Evolutionary conservation across 2,113 vertebrate genomes (phyloP).

Genomic region (Podarcis muralis): DNA sequence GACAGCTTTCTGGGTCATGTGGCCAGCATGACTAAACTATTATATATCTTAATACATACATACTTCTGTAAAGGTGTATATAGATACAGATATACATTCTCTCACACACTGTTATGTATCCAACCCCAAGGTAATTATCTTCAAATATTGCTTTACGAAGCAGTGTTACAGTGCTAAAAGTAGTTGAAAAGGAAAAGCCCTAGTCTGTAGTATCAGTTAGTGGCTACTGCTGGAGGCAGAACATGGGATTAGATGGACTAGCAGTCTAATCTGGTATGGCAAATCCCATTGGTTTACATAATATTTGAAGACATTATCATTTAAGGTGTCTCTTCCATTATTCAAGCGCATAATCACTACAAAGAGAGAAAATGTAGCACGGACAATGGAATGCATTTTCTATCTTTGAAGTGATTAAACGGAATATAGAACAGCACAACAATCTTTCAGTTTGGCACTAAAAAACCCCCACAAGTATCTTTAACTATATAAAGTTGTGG

Average conservation of each 20-base stretch:
- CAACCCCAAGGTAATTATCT: background rate
- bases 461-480: background rate
- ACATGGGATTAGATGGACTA: background rate
- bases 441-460: background rate
- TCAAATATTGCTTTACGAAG: accelerated
- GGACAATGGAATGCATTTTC: background rate
- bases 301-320: slow-evolving; percentile 28
- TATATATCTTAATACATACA: background rate
- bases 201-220: background rate
- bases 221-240: slow-evolving; percentile 7
- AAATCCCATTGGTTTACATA: slow-evolving; percentile 12
- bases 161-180: accelerated
- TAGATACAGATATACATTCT: background rate
- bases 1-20: no score
- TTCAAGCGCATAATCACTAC: background rate
- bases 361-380: background rate
- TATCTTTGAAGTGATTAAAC: background rate
- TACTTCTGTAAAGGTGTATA: background rate
- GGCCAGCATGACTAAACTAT: background rate
- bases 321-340: slow-evolving; percentile 56
- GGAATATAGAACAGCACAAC: background rate
- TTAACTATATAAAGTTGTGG: background rate
- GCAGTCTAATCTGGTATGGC: slow-evolving; percentile 29
- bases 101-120: no score
- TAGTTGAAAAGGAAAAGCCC: background rate